These are phyloP conservation scores for Drosophila tani DNA, from an alignment of 1,140 invertebrate species.

Conservation along the genomic window DNA sequence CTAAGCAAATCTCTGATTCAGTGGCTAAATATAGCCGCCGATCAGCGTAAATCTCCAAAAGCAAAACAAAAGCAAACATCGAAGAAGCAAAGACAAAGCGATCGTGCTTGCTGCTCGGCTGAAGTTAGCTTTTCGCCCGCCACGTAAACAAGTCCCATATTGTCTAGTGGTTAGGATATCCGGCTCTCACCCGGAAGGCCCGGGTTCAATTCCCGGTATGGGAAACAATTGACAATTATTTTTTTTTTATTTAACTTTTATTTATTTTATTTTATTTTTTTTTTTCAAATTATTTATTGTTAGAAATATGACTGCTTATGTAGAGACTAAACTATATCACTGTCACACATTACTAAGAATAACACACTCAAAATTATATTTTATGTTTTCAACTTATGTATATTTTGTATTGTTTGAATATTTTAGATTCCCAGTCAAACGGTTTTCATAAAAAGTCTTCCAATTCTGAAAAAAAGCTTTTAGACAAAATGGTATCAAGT, in stretches of 20 bases:
- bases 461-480: neutral
- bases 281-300: neutral
- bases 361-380: no score
- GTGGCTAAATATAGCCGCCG: slow-evolving; percentile 15
- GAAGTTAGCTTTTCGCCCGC: neutral
- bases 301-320: neutral
- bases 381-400: no score
- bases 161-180: slow-evolving; percentile 94
- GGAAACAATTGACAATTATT: slow-evolving; percentile 85
- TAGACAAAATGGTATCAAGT: slow-evolving; percentile 43
- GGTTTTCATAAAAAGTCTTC: no score
- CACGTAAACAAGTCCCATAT: slow-evolving; percentile 69
- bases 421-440: no score
- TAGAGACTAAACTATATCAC: no score
- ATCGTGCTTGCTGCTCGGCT: slow-evolving; percentile 4
- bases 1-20: slow-evolving; percentile 23
- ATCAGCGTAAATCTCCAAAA: slow-evolving; percentile 9
- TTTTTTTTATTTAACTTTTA: slow-evolving; percentile 2
- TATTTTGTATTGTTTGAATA: no score
- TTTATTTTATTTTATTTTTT: neutral
- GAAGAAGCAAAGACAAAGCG: slow-evolving; percentile 1
- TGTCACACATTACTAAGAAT: no score
- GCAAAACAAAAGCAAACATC: neutral
- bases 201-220: slow-evolving; percentile 94
- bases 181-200: slow-evolving; percentile 93